Evolutionary conservation across 2,797 vertebrate species (phyloP), one percentile per base, ranked within the genome.

Genomic region (Acrossocheilus fasciatus): DNA sequence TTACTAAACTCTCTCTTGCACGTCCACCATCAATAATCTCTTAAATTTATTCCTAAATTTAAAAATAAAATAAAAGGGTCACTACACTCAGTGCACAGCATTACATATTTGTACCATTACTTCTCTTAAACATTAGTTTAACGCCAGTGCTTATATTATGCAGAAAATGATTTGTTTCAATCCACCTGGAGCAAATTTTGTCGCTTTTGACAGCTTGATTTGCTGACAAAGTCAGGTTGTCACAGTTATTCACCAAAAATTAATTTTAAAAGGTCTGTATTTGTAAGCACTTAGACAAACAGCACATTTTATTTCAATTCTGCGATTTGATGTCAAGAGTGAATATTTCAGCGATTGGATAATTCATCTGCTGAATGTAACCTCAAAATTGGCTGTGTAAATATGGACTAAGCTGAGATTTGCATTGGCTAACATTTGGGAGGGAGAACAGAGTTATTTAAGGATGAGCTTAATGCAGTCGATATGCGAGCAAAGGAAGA

Each of bases 401-500:
- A 91, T 89, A 90, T 85, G 69, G 88, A 86, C 89, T 91, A 90
- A 91, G 88, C 89, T 89, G 81, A 90, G 90, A 90, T 90, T 91
- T 91, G 87, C 90, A 90, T 90, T 89, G 89, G 90, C 88, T 91
- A 90, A 90, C 88, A 91, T 90, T 91, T 90, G 78, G 81, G 45
- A 90, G 83, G 81, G 83, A 86, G 83, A 88, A 26, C 36, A 69
- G 84, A 89, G 81, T 86, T 91, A 90, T 91, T 91, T 91, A 88
- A 89, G 70, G 83, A 88, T 86, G 88, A 88, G 90, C 88, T 90
- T 89, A 91, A 89, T 90, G 83, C 76, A 79, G 82, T 80, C 85
- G 77, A 50, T 86, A 82, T 59, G 76, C 34, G 66, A 82, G 83
- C 81, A 82, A 85, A 89, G 76, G 57, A 89, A 86, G 84, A 23